Evolutionary conservation across 1,140 invertebrate genomes (phyloP), one percentile per base, ranked within the genome.

Genomic region (Protaetia brevitarsis): DNA sequence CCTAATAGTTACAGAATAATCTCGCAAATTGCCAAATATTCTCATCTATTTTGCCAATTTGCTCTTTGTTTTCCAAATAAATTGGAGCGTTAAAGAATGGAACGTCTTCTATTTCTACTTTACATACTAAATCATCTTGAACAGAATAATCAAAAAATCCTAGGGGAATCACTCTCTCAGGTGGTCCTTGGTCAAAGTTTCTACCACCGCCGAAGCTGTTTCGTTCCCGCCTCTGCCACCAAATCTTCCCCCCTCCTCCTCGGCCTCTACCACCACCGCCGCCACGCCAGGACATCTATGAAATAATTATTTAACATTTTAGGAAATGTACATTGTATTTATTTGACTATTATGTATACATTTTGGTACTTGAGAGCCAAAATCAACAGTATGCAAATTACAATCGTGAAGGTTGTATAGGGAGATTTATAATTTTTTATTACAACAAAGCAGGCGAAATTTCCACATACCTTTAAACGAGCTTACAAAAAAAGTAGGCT

Each of bases 41-140:
- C n/a, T 99, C 97, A 79, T 99, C 97, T 71, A 99, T 93, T 87
- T 99, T 99, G n/a, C 97, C 96, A 72, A 99, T 90, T 78, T 96
- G 94, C 79, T 98, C 88, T 79, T 98, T 99, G 78, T 97, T 98
- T 83, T 99, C 91, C 27, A 97, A 83, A 78, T 89, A 99, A 71
- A 99, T 92, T 7, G 95, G 95, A 1, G 97, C 97, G 82, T 99
- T 99, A 77, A 99, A 99, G 77, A 95, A 99, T 1, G 97, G 97
- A 8, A 99, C 93, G 79, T 99, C 93, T 74, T 94, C 88, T 59
- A 95, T 89, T 61, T 91, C 90, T 3, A 91, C 91, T 85, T 96
- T 97, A 66, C 90, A 90, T 4, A 99, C 92, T 56, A 99, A 80
- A 76, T 99, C 95, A 74, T 97, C 93, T 82, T 99, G 93, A 72